Percentiles rank a stretch among this genome's conserved stretches.
Evolutionary conservation across 2,113 vertebrate genomes (phyloP).

Genomic region (Alosa alosa): DNA sequence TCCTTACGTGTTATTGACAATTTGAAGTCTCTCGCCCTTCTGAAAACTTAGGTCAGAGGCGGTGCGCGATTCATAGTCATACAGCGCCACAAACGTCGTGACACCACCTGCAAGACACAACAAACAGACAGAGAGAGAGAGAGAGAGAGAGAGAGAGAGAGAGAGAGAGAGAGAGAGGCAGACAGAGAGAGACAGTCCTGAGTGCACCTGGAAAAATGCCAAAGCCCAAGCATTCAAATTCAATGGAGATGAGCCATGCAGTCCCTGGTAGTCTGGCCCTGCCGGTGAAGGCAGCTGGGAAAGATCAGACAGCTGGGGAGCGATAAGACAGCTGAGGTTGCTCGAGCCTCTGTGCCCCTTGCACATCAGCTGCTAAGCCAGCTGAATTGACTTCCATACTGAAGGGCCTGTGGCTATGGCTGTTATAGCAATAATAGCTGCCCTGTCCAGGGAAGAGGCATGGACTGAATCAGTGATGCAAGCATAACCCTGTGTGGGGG

Average conservation of each 20-base stretch:
- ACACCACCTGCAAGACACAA: conserved; percentile 80
- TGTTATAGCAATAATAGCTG: background rate
- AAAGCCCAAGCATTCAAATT: conserved; percentile 2
- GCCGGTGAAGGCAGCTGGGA: background rate
- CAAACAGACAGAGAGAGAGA: background rate
- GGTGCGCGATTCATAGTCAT: conserved; percentile 93
- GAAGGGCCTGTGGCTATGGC: background rate
- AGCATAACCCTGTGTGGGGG: background rate
- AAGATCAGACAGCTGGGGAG: conserved; percentile 14
- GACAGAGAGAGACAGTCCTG: background rate
- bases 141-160: background rate
- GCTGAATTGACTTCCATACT: conserved; percentile 11
- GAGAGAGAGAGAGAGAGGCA: background rate
- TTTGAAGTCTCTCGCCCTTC: conserved; percentile 93
- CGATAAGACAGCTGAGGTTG: background rate
- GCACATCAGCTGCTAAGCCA: conserved; percentile 1
- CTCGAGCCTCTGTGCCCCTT: background rate
- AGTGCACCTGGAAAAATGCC: conserved; percentile 8
- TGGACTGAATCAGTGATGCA: background rate
- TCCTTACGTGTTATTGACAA: conserved; percentile 98
- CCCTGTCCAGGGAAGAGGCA: background rate
- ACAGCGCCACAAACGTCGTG: conserved; percentile 95
- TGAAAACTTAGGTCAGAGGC: conserved; percentile 93
- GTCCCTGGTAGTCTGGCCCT: background rate
- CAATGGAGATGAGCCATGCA: background rate